Percentiles rank a stretch among this genome's conserved stretches.
Evolutionary conservation across 2,797 vertebrate genomes (phyloP).

Genomic region (Onychomys arenicola): DNA sequence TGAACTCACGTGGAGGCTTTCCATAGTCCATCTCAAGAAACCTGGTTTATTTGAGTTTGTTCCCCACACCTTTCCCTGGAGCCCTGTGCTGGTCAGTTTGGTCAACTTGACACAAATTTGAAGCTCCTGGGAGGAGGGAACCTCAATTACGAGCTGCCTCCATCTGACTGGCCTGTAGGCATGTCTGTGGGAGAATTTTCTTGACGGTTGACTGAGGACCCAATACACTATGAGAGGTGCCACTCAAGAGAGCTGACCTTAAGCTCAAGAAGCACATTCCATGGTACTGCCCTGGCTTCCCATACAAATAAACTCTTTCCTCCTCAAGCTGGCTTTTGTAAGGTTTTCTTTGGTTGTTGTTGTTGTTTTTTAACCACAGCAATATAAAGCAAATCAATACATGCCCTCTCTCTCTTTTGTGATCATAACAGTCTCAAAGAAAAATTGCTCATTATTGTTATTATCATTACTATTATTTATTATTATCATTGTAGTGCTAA

Average conservation of each 20-base stretch:
- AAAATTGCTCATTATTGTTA: too few relatives aligned
- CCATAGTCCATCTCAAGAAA: background rate
- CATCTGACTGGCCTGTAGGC: too few relatives aligned
- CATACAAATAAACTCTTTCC: too few relatives aligned
- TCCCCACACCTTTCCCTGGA: background rate
- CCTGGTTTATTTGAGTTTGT: background rate
- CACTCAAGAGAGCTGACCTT: background rate
- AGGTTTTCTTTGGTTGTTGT: too few relatives aligned
- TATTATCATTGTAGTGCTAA: too few relatives aligned
- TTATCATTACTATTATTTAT: background rate
- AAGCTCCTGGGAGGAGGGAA: background rate
- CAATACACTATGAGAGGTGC: background rate
- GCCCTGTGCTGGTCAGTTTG: background rate
- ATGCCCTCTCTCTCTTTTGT: too few relatives aligned
- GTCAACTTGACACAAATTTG: background rate
- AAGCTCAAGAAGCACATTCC: background rate
- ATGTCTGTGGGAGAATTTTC: too few relatives aligned
- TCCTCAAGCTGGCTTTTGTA: too few relatives aligned
- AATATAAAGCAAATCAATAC: too few relatives aligned
- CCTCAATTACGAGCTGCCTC: background rate
- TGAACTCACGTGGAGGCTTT: background rate
- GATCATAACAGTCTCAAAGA: too few relatives aligned
- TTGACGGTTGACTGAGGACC: too few relatives aligned
- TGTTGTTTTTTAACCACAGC: too few relatives aligned
- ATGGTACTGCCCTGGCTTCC: background rate